A percentile compares a stretch with the other conserved stretches of the same genome.
Conservation (phyloP, 2,113 vertebrate genomes). For the Phocoena sinus region DNA sequence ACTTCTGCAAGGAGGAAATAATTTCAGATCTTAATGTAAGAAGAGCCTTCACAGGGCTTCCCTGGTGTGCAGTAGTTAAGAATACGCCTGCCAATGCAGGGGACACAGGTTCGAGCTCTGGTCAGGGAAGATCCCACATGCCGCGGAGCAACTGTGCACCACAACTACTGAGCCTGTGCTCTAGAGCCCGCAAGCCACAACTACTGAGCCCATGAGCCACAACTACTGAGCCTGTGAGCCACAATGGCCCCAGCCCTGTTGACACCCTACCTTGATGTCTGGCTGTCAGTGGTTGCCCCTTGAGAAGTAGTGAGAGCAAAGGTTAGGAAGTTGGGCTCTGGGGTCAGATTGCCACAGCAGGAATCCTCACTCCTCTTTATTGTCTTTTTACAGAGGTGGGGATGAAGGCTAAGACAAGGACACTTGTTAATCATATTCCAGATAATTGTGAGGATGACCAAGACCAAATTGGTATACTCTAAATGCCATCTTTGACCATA, state of each 20-base stretch:
- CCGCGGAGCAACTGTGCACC: fast-evolving
- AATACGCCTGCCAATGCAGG: no score
- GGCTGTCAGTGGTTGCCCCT: not conserved
- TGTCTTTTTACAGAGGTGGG: not conserved
- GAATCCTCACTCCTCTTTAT: not conserved
- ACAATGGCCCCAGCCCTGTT: not conserved
- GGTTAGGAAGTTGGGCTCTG: not conserved
- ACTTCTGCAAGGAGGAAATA: not conserved
- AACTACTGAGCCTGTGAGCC: no score
- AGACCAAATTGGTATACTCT: not conserved
- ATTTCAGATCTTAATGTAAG: not conserved
- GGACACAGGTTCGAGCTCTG: no score
- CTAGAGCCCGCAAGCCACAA: no score
- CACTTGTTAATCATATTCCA: not conserved
- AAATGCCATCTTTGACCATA: not conserved
- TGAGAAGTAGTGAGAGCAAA: not conserved
- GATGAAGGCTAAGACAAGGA: not conserved
- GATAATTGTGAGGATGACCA: not conserved
- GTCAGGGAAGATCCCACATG: no score
- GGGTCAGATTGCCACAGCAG: no score
- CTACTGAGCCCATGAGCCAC: no score
- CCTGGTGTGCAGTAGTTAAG: no score
- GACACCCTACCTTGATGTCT: not conserved
- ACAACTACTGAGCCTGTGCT: no score
- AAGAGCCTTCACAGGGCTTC: not conserved